These are phyloP conservation scores for Cyclophora punctaria DNA, from an alignment of 2,888 invertebrate genomes.

Conservation along the genomic window DNA sequence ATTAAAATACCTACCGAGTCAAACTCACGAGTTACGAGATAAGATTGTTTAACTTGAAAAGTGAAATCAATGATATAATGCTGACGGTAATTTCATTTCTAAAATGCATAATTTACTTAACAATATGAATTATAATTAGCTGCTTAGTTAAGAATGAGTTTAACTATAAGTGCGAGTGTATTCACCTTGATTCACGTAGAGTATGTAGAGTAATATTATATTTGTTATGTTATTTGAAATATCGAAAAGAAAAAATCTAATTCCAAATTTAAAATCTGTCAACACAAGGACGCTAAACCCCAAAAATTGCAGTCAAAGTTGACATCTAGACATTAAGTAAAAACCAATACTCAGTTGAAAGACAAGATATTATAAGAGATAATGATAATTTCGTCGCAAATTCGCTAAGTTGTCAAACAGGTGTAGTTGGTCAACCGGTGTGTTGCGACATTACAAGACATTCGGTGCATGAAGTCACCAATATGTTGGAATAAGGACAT, in stretches of 20 bases:
- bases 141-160: too few relatives aligned
- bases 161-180: too few relatives aligned
- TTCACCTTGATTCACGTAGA: too few relatives aligned
- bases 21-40: slow-evolving; percentile 1
- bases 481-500: slow-evolving; percentile 23
- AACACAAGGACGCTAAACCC: too few relatives aligned
- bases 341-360: neutral
- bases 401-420: slow-evolving; percentile 29
- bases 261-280: too few relatives aligned
- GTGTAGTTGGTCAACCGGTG: slow-evolving; percentile 36
- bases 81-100: too few relatives aligned
- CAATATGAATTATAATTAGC: too few relatives aligned
- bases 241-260: too few relatives aligned
- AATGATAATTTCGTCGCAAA: slow-evolving; percentile 23
- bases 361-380: slow-evolving; percentile 14
- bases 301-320: too few relatives aligned
- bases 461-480: slow-evolving; percentile 16
- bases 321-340: neutral
- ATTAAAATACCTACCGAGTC: slow-evolving; percentile 40
- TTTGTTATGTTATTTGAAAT: too few relatives aligned
- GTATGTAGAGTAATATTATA: too few relatives aligned
- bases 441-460: slow-evolving; percentile 21
- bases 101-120: too few relatives aligned
- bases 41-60: neutral
- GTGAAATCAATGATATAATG: slow-evolving; percentile 1